phyloP scores from a whole-genome alignment of 2,797 vertebrate species.

The Eidolon dupreanum region DNA sequence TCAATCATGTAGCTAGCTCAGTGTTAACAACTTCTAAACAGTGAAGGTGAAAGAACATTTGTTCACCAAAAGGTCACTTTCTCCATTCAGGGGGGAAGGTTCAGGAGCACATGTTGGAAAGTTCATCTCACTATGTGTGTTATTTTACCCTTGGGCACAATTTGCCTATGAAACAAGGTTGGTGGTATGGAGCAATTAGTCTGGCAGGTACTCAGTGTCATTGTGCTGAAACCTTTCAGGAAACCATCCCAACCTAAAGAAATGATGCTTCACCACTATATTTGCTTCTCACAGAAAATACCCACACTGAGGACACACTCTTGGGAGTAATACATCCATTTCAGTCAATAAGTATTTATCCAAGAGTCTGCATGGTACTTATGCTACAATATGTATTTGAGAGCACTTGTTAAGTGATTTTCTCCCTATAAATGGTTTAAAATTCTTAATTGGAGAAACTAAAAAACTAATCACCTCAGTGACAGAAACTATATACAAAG shows the following conservation, averaged over 20 bases:
- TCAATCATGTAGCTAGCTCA: constrained; percentile 75
- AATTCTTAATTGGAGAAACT: constrained; percentile 34
- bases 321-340: neutral
- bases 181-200: constrained; percentile 76
- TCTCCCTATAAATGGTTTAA: neutral
- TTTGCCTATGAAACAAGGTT: constrained; percentile 57
- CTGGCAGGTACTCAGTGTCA: constrained; percentile 77
- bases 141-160: constrained; percentile 79
- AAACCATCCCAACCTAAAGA: constrained; percentile 77
- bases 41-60: constrained; percentile 84
- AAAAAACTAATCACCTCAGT: neutral
- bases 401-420: neutral
- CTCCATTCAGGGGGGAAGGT: constrained; percentile 51
- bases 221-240: constrained; percentile 74
- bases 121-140: constrained; percentile 65
- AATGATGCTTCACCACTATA: constrained; percentile 53
- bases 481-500: neutral
- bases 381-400: neutral
- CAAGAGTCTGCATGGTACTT: neutral
- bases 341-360: neutral
- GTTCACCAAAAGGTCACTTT: constrained; percentile 81
- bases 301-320: neutral
- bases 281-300: constrained; percentile 49
- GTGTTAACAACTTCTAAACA: constrained; percentile 81
- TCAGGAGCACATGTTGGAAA: constrained; percentile 80